Conservation (phyloP, 2,797 vertebrate genomes). For the Notamacropus eugenii region DNA sequence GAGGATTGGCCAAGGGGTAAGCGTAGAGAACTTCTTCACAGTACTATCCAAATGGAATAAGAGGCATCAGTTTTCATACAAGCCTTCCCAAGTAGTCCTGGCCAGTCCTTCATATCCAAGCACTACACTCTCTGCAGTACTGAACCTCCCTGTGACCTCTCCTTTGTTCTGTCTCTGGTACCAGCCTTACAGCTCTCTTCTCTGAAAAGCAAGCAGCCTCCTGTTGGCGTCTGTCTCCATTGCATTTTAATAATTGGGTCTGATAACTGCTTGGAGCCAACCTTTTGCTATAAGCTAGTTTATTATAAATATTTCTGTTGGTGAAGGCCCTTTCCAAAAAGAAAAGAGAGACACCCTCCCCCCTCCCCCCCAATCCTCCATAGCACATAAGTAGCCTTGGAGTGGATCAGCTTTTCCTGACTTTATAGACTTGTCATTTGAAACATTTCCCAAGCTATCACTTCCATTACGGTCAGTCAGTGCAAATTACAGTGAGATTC, state of each 20-base stretch:
- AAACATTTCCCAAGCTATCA: slow-evolving; percentile 77
- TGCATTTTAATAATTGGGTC: slow-evolving; percentile 67
- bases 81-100: neutral
- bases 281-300: slow-evolving; percentile 75
- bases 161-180: neutral
- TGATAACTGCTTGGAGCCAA: slow-evolving; percentile 78
- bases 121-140: too few relatives aligned
- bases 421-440: slow-evolving; percentile 80
- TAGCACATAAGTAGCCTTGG: slow-evolving; percentile 75
- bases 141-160: neutral
- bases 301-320: slow-evolving; percentile 81
- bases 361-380: slow-evolving; percentile 45
- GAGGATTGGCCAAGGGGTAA: neutral
- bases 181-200: neutral
- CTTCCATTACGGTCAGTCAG: slow-evolving; percentile 77
- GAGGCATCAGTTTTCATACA: neutral
- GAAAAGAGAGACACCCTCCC: neutral
- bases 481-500: slow-evolving; percentile 74
- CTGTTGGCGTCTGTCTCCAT: neutral
- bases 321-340: slow-evolving; percentile 64
- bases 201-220: slow-evolving; percentile 5
- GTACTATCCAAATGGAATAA: neutral
- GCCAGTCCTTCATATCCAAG: neutral
- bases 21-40: neutral
- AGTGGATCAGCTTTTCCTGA: slow-evolving; percentile 75